A percentile compares a stretch with the other conserved stretches of the same genome.
phyloP scores from a whole-genome alignment of 2,113 vertebrate species.

The Mellivora capensis region DNA sequence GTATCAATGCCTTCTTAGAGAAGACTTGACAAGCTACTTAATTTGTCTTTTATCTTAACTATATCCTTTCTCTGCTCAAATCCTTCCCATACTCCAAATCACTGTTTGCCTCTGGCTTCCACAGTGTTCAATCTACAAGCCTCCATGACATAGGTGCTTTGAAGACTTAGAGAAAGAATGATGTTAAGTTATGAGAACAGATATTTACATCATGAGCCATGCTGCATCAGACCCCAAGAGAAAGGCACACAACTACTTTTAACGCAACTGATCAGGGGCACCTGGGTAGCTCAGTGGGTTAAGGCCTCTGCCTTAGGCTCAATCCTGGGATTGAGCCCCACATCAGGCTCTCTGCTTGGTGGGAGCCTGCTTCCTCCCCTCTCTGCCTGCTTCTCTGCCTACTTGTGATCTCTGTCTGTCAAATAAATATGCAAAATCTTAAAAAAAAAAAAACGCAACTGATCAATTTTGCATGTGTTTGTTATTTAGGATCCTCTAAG shows the following conservation, averaged over 20 bases:
- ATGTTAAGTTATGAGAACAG: background rate
- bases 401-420: no score
- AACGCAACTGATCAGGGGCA: background rate
- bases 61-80: background rate
- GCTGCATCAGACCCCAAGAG: background rate
- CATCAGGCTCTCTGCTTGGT: no score
- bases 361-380: no score
- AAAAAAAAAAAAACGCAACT: background rate
- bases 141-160: background rate
- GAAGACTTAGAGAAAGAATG: background rate
- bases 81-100: background rate
- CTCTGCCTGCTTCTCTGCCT: no score
- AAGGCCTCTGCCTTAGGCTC: no score
- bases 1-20: background rate
- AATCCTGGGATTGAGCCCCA: no score
- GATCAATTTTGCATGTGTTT: background rate
- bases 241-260: background rate
- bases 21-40: background rate
- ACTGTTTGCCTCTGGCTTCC: background rate
- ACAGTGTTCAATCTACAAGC: background rate
- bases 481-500: background rate
- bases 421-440: no score
- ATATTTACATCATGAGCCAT: background rate
- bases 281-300: no score
- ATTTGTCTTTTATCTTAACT: background rate